These are phyloP conservation scores for Drosophila formosana DNA, from an alignment of 2,888 invertebrate genomes.

Conservation along the genomic window DNA sequence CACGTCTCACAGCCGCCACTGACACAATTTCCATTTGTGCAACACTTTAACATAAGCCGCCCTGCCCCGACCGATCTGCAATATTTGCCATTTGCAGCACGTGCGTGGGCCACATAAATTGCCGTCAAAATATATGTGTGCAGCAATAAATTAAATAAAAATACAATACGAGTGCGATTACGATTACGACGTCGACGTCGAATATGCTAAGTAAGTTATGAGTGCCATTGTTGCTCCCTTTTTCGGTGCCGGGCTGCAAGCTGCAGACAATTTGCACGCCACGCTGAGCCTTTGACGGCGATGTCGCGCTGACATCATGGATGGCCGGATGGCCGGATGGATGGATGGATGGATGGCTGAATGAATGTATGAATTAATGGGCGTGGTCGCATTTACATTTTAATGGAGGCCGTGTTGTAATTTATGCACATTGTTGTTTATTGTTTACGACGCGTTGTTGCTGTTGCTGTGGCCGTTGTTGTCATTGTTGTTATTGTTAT, in stretches of 20 bases:
- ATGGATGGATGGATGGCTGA: slow-evolving; percentile 19
- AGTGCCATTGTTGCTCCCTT: slow-evolving; percentile 27
- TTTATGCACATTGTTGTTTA: slow-evolving; percentile 64
- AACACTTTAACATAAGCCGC: slow-evolving; percentile 28
- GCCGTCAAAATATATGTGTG: slow-evolving; percentile 59
- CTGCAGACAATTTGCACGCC: slow-evolving; percentile 43
- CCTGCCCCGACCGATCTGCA: slow-evolving; percentile 2
- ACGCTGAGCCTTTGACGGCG: slow-evolving; percentile 41
- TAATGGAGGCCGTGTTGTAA: slow-evolving; percentile 56
- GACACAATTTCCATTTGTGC: slow-evolving; percentile 69
- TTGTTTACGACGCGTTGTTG: slow-evolving; percentile 29
- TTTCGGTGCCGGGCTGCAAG: slow-evolving; percentile 1
- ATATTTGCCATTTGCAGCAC: slow-evolving; percentile 51
- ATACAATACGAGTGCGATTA: slow-evolving; percentile 39
- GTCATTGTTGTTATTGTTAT: slow-evolving; percentile 23
- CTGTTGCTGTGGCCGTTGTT: slow-evolving; percentile 8
- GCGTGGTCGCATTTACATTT: slow-evolving; percentile 70
- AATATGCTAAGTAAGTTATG: slow-evolving; percentile 30
- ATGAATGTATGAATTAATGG: slow-evolving; percentile 35
- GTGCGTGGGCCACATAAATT: slow-evolving; percentile 72
- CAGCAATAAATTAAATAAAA: slow-evolving; percentile 65
- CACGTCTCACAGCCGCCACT: slow-evolving; percentile 43
- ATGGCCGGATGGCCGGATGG: slow-evolving; percentile 28
- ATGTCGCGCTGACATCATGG: slow-evolving; percentile 56
- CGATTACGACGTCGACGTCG: not conserved